These are phyloP conservation scores for Drosophila baimaii DNA, from an alignment of 1,140 invertebrate species.

Conservation along the genomic window DNA sequence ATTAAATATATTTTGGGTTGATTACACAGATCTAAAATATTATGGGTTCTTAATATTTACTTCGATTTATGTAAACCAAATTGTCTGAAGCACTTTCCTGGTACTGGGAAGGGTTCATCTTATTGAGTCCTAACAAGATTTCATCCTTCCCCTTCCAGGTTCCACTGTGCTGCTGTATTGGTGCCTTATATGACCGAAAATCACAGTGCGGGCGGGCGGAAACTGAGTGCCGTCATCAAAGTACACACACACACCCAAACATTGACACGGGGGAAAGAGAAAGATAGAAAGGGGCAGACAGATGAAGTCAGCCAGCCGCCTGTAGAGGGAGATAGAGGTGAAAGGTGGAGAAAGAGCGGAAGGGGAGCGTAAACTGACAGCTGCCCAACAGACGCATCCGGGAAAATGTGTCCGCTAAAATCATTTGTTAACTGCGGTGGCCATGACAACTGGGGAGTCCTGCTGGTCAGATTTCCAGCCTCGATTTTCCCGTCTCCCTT, in stretches of 20 bases:
- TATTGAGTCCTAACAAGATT: background rate
- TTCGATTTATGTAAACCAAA: background rate
- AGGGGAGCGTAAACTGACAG: constrained; percentile 47
- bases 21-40: too few relatives aligned
- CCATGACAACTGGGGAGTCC: constrained; percentile 59
- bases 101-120: background rate
- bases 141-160: background rate
- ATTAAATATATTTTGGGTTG: too few relatives aligned
- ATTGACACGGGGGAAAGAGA: constrained; percentile 16
- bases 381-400: constrained; percentile 27
- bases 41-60: too few relatives aligned
- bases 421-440: constrained; percentile 68
- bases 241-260: constrained; percentile 19
- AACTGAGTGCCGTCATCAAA: constrained; percentile 73
- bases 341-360: constrained; percentile 17
- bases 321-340: constrained; percentile 5
- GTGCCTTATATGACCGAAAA: constrained; percentile 30
- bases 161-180: constrained; percentile 32
- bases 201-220: constrained; percentile 46
- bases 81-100: background rate
- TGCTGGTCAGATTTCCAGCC: constrained; percentile 42
- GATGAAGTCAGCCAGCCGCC: constrained; percentile 37
- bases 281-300: constrained; percentile 33
- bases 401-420: constrained; percentile 54
- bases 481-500: constrained; percentile 22